Base-by-base conservation (phyloP, 2,888 invertebrate genomes). In the Morpho deidamia region DNA sequence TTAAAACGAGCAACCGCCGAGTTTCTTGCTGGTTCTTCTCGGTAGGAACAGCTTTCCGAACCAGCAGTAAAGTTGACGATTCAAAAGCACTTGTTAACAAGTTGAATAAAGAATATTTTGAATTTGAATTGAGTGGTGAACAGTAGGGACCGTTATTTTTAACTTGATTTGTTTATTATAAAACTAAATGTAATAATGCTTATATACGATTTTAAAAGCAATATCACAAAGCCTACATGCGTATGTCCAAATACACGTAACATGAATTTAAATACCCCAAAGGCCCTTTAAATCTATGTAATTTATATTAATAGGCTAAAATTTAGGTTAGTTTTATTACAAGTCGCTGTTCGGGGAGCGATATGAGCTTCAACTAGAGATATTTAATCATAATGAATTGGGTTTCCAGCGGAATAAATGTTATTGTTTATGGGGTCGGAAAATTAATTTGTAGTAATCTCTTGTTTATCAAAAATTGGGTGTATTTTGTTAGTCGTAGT, bases 231-330 rank as follows among this genome's bases (percentile, higher is more conserved):
- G 35, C 48, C 34, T 33, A 39, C 33, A 34, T 8, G 48, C 49
- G 49, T 49, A 12, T 9, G 12, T 11, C 4, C 33, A 62, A 73
- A 70, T 73, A 78, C 76, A 78, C 79, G 79, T 78, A 80, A 81
- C 74, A 72, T 74, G 74, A 76, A 82, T 79, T 76, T 74, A 23
- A 77, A 75, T 75, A 72, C 72, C 83, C 79, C 78, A 64, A 76
- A 74, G 82, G 83, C 76, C 81, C 77, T 78, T 77, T 87, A 84
- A 83, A 87, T 84, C 77, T 76, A 75, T 74, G 79, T 85, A 83
- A 88, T 87, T 84, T 82, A 84, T 83, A 87, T 84, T 84, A 85
- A 87, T 86, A 82, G 83, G 68, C 69, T 62, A 59, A 71, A 80
- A 84, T 83, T 81, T 76, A 75, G 74, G 77, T 74, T 82, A 82